A percentile compares a stretch with the other conserved stretches of the same genome.
Conservation (phyloP, 2,888 invertebrate species). For the Drosophila colorata region DNA sequence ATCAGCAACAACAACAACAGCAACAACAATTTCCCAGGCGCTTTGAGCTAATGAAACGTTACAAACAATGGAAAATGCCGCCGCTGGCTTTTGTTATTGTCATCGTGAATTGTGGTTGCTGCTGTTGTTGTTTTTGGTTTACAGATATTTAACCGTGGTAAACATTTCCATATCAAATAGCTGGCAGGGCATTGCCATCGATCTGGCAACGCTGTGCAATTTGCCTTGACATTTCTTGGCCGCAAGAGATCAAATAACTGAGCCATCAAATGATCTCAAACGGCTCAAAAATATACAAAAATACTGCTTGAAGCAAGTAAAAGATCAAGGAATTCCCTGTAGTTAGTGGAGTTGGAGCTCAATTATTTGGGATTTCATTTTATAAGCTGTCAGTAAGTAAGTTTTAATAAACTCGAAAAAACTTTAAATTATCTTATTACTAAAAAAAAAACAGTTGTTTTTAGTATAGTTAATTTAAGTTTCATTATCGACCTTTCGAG, state of each 20-base stretch:
- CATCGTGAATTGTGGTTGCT: constrained; percentile 29
- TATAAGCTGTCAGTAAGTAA: too few relatives aligned
- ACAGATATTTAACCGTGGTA: constrained; percentile 56
- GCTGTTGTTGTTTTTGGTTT: constrained; percentile 27
- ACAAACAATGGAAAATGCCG: constrained; percentile 60
- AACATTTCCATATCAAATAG: constrained; percentile 61
- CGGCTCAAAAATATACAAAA: background rate
- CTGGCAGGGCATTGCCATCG: constrained; percentile 49
- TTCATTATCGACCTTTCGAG: too few relatives aligned
- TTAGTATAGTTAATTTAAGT: too few relatives aligned
- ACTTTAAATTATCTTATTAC: too few relatives aligned
- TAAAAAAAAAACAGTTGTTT: too few relatives aligned
- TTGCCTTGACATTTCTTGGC: constrained; percentile 50
- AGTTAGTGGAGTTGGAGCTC: too few relatives aligned
- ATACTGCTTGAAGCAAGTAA: constrained; percentile 5
- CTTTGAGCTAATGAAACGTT: constrained; percentile 60
- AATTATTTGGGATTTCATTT: too few relatives aligned
- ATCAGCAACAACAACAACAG: constrained; percentile 5
- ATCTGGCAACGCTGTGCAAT: constrained; percentile 21
- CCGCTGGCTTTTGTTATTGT: constrained; percentile 38
- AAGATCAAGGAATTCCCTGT: background rate
- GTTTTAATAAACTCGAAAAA: background rate
- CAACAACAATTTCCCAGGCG: constrained; percentile 49
- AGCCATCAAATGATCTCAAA: constrained; percentile 10
- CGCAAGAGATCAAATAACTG: constrained; percentile 20